Percentiles rank a stretch among this genome's conserved stretches.
Conservation (phyloP, 1,140 invertebrate genomes). For the Hycleus phaleratus region DNA sequence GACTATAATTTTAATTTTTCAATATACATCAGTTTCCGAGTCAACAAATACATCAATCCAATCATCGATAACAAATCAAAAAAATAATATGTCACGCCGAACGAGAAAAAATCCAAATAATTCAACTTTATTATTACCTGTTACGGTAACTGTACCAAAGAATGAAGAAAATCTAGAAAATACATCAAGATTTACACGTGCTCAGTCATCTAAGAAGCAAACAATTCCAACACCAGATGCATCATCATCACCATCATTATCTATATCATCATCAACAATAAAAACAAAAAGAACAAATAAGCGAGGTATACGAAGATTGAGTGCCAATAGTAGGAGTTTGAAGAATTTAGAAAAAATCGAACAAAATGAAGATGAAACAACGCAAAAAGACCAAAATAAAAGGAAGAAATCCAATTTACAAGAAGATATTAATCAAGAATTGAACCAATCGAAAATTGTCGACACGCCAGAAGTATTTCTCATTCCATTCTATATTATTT, state of each 20-base stretch:
- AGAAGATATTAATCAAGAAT: background rate
- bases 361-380: background rate
- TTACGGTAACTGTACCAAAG: background rate
- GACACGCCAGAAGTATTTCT: background rate
- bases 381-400: background rate
- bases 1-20: too few species aligned
- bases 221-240: background rate
- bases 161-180: background rate
- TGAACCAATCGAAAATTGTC: background rate
- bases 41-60: too few species aligned
- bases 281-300: background rate
- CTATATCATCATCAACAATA: background rate
- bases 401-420: background rate
- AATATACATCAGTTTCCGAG: too few species aligned
- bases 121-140: too few species aligned
- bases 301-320: background rate
- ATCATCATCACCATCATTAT: background rate
- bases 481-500: background rate
- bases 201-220: background rate
- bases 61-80: too few species aligned
- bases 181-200: background rate
- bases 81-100: too few species aligned
- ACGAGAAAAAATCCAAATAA: too few species aligned
- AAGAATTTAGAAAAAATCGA: conserved; percentile 1
- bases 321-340: conserved; percentile 4